Base-by-base conservation (phyloP, 2,888 invertebrate genomes). In the Tetragonula carbonaria region DNA sequence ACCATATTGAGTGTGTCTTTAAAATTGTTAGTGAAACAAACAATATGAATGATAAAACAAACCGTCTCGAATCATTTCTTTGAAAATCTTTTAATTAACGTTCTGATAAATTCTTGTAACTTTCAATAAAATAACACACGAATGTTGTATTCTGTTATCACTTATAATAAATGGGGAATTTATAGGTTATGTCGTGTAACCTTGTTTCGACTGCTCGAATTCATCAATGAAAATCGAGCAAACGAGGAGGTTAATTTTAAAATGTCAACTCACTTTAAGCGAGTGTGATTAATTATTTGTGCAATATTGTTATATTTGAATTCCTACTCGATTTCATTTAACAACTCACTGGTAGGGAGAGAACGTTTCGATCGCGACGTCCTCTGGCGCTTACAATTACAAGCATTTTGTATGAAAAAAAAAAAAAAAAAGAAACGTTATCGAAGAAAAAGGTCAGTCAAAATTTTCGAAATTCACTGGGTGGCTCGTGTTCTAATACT, bases 141-240 rank as follows among this genome's bases (percentile, higher is more conserved):
- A 45, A 18, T 33, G 3, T 4, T 45, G 1, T 21, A 67, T 75
- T 14, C 23, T 14, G 21, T 14, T 38, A 28, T 18, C 21, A 21
- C 51, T n/a, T 55, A 33, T 3, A 70, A 63, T 45, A 70, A 77
- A 68, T 50, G 0, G 6, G 13, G 3, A 0, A 23, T 23, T 23
- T 33, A 18, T 55, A 80, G 81, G 81, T 81, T 81, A 81, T 73
- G 62, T 68, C 4, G 33, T 55, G 33, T 5, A 50, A 8, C 53
- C 21, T 11, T 13, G 8, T 55, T 4, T 45, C 14, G 11, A 16
- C 16, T 45, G 18, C 8, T 75, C 38, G 38, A 21, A 23, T 2
- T 4, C 14, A 33, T 11, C n/a, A 5, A 16, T 51, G 18, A 14
- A 50, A 66, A 74, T 51, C 21, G 2, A 57, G 13, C 23, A 45